These are phyloP conservation scores for Molossus molossus DNA, from an alignment of 2,797 vertebrate species.

Conservation along the genomic window DNA sequence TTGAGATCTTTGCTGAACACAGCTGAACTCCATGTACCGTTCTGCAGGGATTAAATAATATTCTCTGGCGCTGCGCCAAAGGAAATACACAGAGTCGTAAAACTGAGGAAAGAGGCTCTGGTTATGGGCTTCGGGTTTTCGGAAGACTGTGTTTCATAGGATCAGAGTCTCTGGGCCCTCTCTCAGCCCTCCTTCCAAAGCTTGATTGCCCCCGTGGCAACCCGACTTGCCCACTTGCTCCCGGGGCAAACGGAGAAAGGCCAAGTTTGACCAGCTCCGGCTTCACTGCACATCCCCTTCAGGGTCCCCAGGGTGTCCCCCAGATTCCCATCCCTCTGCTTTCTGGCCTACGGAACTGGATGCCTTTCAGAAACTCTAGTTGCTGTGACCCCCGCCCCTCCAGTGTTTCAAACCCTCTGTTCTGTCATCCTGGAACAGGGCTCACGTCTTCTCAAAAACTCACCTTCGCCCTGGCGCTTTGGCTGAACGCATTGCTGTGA, in stretches of 20 bases:
- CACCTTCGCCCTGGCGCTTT: too few relatives aligned
- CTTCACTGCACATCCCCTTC: neutral
- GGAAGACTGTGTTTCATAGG: neutral
- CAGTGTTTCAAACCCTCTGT: neutral
- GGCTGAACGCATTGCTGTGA: too few relatives aligned
- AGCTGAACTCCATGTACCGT: neutral
- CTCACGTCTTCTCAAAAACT: neutral
- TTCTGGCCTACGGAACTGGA: neutral
- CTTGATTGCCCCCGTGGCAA: too few relatives aligned
- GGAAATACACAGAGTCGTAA: conserved; percentile 1
- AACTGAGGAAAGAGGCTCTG: neutral
- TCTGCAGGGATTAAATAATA: neutral
- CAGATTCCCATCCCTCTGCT: neutral
- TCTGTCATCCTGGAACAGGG: neutral
- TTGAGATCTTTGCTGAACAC: neutral
- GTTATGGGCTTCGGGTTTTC: neutral
- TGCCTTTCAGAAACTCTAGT: neutral
- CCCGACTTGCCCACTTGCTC: neutral
- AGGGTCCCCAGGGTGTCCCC: neutral
- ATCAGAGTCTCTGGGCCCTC: neutral
- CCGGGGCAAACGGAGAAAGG: neutral
- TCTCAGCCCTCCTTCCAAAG: neutral
- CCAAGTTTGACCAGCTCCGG: neutral
- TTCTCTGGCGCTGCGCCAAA: neutral
- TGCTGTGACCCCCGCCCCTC: neutral